Evolutionary conservation across 2,113 vertebrate species (phyloP).

Genomic region (Phasianus colchicus): DNA sequence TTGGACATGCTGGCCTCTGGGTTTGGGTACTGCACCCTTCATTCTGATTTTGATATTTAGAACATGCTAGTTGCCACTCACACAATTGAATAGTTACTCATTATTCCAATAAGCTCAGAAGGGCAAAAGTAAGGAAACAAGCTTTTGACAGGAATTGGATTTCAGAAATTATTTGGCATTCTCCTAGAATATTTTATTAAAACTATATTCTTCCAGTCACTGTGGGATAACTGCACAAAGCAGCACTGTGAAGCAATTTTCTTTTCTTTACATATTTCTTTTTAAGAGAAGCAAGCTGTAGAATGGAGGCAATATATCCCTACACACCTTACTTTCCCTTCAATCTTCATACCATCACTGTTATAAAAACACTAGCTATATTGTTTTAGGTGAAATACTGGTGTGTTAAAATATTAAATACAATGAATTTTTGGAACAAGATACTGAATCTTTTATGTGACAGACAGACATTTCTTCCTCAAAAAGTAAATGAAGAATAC

Average conservation of each 20-base stretch:
- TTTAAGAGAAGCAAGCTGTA: not conserved
- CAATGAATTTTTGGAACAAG: not conserved
- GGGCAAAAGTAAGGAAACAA: not conserved
- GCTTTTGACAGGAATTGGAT: not conserved
- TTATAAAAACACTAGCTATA: not conserved
- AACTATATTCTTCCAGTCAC: constrained; percentile 10
- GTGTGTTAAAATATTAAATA: not conserved
- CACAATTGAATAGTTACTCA: not conserved
- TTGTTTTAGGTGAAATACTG: not conserved
- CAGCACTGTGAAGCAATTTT: not conserved
- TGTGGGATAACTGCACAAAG: not conserved
- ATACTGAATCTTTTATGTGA: not conserved
- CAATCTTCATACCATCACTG: not conserved
- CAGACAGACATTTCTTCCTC: constrained; percentile 10
- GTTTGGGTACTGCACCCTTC: not conserved
- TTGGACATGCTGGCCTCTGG: not conserved
- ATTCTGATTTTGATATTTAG: not conserved
- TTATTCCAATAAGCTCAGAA: not conserved
- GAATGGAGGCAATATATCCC: constrained; percentile 8
- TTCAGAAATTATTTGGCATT: not conserved
- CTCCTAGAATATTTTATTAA: not conserved
- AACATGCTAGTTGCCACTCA: not conserved
- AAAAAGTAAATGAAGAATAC: constrained; percentile 26
- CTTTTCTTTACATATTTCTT: not conserved
- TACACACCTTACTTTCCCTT: not conserved